Evolutionary conservation across 2,888 invertebrate genomes (phyloP), one percentile per base, ranked within the genome.

Genomic region (Stenotaenia linearis): DNA sequence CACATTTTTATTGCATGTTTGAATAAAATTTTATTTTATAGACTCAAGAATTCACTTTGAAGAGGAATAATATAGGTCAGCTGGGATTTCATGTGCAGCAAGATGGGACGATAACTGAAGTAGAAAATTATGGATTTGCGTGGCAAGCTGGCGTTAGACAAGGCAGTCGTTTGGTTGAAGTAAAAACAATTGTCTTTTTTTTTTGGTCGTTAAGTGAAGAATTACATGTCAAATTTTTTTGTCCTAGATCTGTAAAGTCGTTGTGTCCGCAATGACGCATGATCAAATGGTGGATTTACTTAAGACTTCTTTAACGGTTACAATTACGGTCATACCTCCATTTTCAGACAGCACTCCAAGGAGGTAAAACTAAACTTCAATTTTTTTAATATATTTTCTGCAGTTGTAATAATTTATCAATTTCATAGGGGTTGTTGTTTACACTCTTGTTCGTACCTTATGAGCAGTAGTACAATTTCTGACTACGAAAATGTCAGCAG

Each of bases 241-340:
- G n/a, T 79, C 77, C 12, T 82, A 88, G 87, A 94, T 95, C 83
- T 94, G 94, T 84, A 93, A 94, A 86, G 92, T 95, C 25, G 94
- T 95, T 35, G 94, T 96, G 32, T 92, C 94, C 4, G 96, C 96
- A 0, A 88, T 97, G 81, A 92, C 92, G 37, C 95, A 96, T 87
- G 95, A 96, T 85, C 94, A 95, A 86, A 95, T 97, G 91, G 94
- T 96, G 37, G 96, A 96, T 86, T 88, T 96, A 82, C 88, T 97
- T 80, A 93, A 96, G 87, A 96, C 95, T 0, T 95, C 95, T 5
- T 91, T 92, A 81, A 92, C 93, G 75, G 95, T 97, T 78, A 93
- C 93, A 61, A 92, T 96, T 40, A 91, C 92, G 80, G 92, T 93
- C 80, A 91, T 94, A 83, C 92, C 92, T 45, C 93, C 95, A 0